Percentiles rank a stretch among this genome's conserved stretches.
phyloP scores from a whole-genome alignment of 2,113 vertebrate genomes.

The Aythya baeri region DNA sequence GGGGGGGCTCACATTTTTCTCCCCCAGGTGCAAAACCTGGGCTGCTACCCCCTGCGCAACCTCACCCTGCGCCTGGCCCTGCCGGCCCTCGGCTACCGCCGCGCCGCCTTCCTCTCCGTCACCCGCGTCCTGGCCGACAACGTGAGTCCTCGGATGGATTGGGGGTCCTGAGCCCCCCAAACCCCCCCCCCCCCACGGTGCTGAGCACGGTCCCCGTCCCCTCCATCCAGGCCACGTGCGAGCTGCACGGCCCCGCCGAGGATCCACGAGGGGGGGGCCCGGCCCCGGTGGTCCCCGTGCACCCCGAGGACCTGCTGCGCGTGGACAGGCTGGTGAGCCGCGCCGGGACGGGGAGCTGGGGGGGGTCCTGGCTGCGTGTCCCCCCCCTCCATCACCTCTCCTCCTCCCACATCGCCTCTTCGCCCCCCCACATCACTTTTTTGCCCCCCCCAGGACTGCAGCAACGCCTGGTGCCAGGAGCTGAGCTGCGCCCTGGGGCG shows the following conservation, averaged over 20 bases:
- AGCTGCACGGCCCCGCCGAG: not conserved
- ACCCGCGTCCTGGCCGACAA: constrained; percentile 82
- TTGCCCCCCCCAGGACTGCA: constrained; percentile 80
- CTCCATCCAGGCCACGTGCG: not conserved
- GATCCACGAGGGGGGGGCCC: constrained; percentile 67
- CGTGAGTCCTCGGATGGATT: constrained; percentile 75
- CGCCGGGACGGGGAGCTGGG: accelerated
- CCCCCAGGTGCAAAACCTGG: constrained; percentile 89
- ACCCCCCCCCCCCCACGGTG: accelerated
- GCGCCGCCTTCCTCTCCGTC: constrained; percentile 83
- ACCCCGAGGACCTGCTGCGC: constrained; percentile 84
- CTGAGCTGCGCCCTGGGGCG: constrained; percentile 81
- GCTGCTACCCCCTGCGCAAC: constrained; percentile 84
- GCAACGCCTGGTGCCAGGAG: constrained; percentile 83
- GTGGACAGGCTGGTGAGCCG: constrained; percentile 82
- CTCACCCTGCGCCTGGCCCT: constrained; percentile 82
- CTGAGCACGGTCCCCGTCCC: not conserved
- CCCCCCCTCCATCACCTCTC: accelerated
- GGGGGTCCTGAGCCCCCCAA: accelerated
- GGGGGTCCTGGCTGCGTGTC: not conserved
- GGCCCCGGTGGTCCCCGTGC: constrained; percentile 65
- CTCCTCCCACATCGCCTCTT: no score
- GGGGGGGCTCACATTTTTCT: not conserved
- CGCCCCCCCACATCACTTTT: not conserved
- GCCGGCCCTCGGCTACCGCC: constrained; percentile 83